Evolutionary conservation across 1,140 invertebrate genomes (phyloP), one percentile per base, ranked within the genome.

Genomic region (Listronotus bonariensis): DNA sequence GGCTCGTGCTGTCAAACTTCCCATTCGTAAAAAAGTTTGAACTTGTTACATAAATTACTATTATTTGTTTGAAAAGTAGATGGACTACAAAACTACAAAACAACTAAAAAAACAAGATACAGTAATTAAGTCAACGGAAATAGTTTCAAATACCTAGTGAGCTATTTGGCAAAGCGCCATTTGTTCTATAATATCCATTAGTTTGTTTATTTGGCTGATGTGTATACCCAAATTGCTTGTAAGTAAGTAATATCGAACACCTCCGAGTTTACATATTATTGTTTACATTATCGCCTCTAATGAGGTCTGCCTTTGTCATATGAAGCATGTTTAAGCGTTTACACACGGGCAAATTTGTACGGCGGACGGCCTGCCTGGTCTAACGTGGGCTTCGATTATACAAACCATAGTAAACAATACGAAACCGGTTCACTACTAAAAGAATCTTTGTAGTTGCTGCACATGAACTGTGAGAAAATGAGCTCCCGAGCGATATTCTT

Each of bases 351-450:
- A 38, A 34, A 52, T 55, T 41, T 41, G 53, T 55, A 55, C 36
- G 53, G 41, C 53, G 42, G 41, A 26, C 20, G 20, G 20, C 20
- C 20, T 26, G 20, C 14, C 38, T 55, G 9, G 15, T 14, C 52
- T 55, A 40, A 55, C 52, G 52, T 55, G 38, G 52, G 52, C 36
- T 40, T 18, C 12, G 38, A 40, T 40, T 42, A 55, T 55, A 40
- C 38, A 55, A 6, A 38, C 34, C 56, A 52, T 53, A 68, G 68
- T 67, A 73, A 73, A 71, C 67, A 72, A 71, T 70, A 72, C 66
- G 60, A 72, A 73, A 73, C 72, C 72, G 72, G 72, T 73, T 72
- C 51, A 72, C 54, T 61, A 56, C 56, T 61, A 53, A 58, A 63
- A 65, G 65, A 64, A 66, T 68, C 66, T 65, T 71, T 67, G 48